Evolutionary conservation across 2,888 invertebrate genomes (phyloP).

Genomic region (Coleophora deauratella): DNA sequence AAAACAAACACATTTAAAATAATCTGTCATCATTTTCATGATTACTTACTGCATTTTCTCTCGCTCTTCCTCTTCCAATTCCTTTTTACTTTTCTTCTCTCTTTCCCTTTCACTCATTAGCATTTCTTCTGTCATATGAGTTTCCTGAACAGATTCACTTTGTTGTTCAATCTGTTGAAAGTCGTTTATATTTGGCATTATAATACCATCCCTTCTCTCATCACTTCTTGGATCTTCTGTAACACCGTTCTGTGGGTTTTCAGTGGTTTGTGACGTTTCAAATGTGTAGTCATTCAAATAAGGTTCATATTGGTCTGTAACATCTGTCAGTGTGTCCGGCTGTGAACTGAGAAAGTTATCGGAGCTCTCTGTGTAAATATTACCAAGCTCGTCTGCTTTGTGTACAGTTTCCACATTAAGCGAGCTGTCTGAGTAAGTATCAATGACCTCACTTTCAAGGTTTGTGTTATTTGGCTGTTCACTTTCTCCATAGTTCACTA

Average conservation of each 20-base stretch:
- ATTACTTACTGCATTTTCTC: constrained; percentile 93
- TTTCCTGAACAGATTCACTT: constrained; percentile 42
- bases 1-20: too few relatives aligned
- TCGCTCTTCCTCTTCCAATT: constrained; percentile 93
- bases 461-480: constrained; percentile 27
- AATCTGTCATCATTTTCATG: too few relatives aligned
- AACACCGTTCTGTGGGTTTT: constrained; percentile 29
- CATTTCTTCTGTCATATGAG: constrained; percentile 55
- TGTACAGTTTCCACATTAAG: constrained; percentile 51
- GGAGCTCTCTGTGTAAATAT: constrained; percentile 53
- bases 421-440: constrained; percentile 49
- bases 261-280: constrained; percentile 37
- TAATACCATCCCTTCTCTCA: constrained; percentile 24
- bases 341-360: constrained; percentile 45
- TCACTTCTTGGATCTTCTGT: constrained; percentile 18
- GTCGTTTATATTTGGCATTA: constrained; percentile 38
- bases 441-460: constrained; percentile 42
- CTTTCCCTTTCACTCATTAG: constrained; percentile 74
- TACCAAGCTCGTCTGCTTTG: constrained; percentile 58
- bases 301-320: constrained; percentile 50
- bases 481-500: constrained; percentile 58
- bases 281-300: constrained; percentile 58
- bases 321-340: constrained; percentile 40
- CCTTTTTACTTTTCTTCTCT: constrained; percentile 84
- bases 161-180: constrained; percentile 51